Conservation (phyloP, 2,113 vertebrate genomes). For the Pseudopodoces humilis region DNA sequence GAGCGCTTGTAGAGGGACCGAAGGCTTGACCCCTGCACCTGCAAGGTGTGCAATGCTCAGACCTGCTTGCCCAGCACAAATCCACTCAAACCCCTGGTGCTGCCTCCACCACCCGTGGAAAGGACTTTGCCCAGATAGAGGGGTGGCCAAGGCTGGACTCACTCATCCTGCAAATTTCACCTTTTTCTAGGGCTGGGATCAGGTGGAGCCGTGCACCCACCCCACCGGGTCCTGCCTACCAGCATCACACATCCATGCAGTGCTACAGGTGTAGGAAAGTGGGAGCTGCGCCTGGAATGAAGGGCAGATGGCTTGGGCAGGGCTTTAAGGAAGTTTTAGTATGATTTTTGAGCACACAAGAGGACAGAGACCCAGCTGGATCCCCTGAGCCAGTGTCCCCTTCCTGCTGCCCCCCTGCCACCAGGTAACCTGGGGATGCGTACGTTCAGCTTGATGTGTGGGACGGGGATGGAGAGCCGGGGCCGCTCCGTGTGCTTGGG, state of each 20-base stretch:
- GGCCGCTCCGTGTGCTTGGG: conserved; percentile 43
- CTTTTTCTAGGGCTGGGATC: background rate
- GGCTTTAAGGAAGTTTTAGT: background rate
- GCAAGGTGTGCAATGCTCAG: background rate
- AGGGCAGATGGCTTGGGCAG: background rate
- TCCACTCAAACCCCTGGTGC: background rate
- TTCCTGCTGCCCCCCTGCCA: background rate
- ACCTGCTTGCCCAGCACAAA: background rate
- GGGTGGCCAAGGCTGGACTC: background rate
- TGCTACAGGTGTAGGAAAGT: fast-evolving
- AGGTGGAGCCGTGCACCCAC: background rate
- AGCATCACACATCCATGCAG: fast-evolving
- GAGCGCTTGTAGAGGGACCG: conserved; percentile 66
- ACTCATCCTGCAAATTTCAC: background rate
- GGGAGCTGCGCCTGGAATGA: background rate
- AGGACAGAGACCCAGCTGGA: background rate
- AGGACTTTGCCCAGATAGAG: background rate
- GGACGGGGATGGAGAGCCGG: conserved; percentile 52
- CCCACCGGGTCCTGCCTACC: background rate
- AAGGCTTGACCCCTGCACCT: conserved; percentile 72
- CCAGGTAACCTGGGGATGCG: background rate
- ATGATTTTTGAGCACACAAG: background rate
- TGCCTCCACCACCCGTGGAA: background rate
- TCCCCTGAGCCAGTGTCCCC: background rate
- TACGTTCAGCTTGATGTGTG: conserved; percentile 72